These are phyloP conservation scores for Nymphicus hollandicus DNA, from an alignment of 2,113 vertebrate genomes.

Conservation along the genomic window DNA sequence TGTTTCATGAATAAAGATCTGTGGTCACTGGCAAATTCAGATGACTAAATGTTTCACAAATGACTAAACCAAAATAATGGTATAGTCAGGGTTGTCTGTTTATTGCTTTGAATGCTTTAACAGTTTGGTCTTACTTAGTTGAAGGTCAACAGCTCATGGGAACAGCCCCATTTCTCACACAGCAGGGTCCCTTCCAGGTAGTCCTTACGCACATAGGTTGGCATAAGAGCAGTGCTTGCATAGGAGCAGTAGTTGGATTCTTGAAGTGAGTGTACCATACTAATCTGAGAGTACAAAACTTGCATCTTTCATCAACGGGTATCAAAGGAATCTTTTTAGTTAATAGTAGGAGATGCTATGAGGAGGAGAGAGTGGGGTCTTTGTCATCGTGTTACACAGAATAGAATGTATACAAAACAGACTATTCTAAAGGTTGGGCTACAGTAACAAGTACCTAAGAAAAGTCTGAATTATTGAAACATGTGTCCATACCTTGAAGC, in stretches of 20 bases:
- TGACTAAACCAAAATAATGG: background rate
- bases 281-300: background rate
- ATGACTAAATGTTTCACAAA: background rate
- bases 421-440: background rate
- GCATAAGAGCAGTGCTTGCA: too few relatives aligned
- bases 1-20: background rate
- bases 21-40: background rate
- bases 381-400: background rate
- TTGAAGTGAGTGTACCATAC: rapidly evolving
- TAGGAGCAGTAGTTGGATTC: background rate
- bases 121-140: background rate
- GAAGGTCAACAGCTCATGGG: background rate
- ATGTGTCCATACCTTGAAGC: background rate
- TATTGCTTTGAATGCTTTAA: background rate
- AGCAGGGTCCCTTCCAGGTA: rapidly evolving
- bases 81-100: background rate
- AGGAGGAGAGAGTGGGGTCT: background rate
- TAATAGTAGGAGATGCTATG: background rate
- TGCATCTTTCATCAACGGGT: background rate
- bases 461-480: background rate
- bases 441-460: background rate
- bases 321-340: background rate
- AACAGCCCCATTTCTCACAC: rapidly evolving
- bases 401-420: background rate
- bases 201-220: rapidly evolving